Percentiles rank a stretch among this genome's conserved stretches.
Conservation (phyloP, 2,888 invertebrate genomes). For the Taenaris catops region DNA sequence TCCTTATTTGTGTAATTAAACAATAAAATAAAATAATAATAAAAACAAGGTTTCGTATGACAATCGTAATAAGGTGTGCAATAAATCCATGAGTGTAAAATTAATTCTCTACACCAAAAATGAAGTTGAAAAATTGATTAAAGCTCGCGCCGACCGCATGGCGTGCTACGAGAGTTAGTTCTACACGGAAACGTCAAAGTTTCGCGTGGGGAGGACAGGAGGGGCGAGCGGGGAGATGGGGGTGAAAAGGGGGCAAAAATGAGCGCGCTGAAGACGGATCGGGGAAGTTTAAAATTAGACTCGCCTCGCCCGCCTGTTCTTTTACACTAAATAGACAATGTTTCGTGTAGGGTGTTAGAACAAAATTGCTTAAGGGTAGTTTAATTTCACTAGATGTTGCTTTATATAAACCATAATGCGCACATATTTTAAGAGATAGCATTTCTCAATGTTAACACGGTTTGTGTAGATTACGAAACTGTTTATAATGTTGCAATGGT, state of each 20-base stretch:
- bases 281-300: slow-evolving; percentile 52
- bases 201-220: slow-evolving; percentile 26
- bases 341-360: slow-evolving; percentile 7
- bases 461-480: too few species aligned
- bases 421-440: too few species aligned
- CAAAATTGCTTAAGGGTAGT: slow-evolving; percentile 3
- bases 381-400: slow-evolving; percentile 6
- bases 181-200: slow-evolving; percentile 40
- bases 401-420: too few species aligned
- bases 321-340: slow-evolving; percentile 22
- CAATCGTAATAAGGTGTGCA: too few species aligned
- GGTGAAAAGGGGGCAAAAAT: slow-evolving; percentile 41
- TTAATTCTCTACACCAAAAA: slow-evolving; percentile 41
- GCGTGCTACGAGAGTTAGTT: slow-evolving; percentile 38
- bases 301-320: slow-evolving; percentile 28
- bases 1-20: too few species aligned
- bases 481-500: too few species aligned
- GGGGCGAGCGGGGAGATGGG: slow-evolving; percentile 28
- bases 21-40: too few species aligned
- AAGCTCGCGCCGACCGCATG: slow-evolving; percentile 50
- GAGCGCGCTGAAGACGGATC: slow-evolving; percentile 48
- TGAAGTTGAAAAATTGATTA: slow-evolving; percentile 70
- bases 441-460: too few species aligned
- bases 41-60: too few species aligned
- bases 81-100: slow-evolving; percentile 21